phyloP scores from a whole-genome alignment of 2,113 vertebrate genomes.

The Pteruthius melanotis region DNA sequence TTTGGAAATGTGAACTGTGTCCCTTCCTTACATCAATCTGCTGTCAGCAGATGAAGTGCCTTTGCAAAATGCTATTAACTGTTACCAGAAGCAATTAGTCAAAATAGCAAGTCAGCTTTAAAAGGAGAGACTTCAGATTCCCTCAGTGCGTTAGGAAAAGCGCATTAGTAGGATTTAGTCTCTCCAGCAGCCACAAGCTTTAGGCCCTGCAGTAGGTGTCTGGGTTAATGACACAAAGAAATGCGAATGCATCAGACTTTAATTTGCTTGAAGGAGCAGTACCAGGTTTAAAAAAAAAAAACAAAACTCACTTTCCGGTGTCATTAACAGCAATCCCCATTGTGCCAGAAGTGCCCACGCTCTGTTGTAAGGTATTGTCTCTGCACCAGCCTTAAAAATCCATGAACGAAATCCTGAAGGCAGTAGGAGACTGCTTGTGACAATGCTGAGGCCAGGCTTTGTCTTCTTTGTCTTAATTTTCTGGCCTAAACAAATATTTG shows the following conservation, averaged over 20 bases:
- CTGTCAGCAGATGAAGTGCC: slow-evolving; percentile 48
- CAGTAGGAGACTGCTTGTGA: background rate
- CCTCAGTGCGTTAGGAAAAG: background rate
- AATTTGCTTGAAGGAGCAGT: slow-evolving; percentile 9
- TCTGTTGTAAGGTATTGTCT: background rate
- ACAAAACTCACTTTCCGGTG: background rate
- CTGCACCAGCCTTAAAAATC: background rate
- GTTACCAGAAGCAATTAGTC: slow-evolving; percentile 59
- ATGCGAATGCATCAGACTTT: background rate
- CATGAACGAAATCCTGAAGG: background rate
- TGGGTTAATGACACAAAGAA: slow-evolving; percentile 29
- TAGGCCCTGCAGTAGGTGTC: background rate
- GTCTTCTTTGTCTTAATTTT: background rate
- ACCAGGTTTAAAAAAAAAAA: background rate
- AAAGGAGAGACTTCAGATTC: slow-evolving; percentile 16
- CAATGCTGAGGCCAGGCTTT: background rate
- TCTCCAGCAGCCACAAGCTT: background rate
- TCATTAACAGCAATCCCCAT: background rate
- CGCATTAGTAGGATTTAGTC: slow-evolving; percentile 26
- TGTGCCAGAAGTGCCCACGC: background rate
- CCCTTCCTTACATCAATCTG: slow-evolving; percentile 60
- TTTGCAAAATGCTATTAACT: slow-evolving; percentile 60
- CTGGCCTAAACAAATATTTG: background rate
- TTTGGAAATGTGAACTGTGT: slow-evolving; percentile 55
- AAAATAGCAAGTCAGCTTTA: slow-evolving; percentile 46